phyloP scores from a whole-genome alignment of 1,140 invertebrate genomes.

The Drosophila saltans region DNA sequence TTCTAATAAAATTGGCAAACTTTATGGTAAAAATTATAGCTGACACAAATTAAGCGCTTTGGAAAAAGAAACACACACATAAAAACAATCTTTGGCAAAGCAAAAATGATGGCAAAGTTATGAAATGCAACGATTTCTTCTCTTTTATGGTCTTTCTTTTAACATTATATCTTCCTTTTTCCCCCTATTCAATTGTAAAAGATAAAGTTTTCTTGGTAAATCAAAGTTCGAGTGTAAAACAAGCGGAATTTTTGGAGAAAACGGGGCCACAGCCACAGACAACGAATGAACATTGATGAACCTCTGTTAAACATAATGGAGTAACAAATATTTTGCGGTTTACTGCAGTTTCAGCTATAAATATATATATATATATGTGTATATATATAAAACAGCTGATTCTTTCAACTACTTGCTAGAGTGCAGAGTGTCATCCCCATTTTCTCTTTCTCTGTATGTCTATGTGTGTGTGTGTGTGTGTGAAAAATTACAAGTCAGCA shows the following conservation, averaged over 20 bases:
- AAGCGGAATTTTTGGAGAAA: not conserved
- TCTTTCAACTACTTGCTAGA: not conserved
- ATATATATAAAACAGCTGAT: not conserved
- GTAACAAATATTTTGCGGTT: conserved; percentile 78
- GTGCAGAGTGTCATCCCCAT: not conserved
- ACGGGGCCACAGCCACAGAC: no score
- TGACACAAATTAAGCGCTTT: no score
- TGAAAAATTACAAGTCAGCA: conserved; percentile 82
- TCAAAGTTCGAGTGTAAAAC: conserved; percentile 12
- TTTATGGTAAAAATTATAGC: no score
- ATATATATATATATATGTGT: not conserved
- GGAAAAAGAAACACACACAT: no score
- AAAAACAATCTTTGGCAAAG: not conserved
- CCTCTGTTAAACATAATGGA: conserved; percentile 60
- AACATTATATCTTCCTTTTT: no score
- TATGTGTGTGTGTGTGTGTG: conserved; percentile 67
- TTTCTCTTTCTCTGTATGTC: not conserved
- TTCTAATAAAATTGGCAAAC: no score
- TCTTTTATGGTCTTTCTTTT: not conserved
- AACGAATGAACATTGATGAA: conserved; percentile 7
- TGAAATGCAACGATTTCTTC: not conserved
- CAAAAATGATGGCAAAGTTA: conserved; percentile 5
- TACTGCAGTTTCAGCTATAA: conserved; percentile 53
- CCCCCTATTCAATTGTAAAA: not conserved
- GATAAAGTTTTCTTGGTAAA: conserved; percentile 5